Conservation (phyloP, 2,797 vertebrate genomes). For the Acrossocheilus fasciatus region DNA sequence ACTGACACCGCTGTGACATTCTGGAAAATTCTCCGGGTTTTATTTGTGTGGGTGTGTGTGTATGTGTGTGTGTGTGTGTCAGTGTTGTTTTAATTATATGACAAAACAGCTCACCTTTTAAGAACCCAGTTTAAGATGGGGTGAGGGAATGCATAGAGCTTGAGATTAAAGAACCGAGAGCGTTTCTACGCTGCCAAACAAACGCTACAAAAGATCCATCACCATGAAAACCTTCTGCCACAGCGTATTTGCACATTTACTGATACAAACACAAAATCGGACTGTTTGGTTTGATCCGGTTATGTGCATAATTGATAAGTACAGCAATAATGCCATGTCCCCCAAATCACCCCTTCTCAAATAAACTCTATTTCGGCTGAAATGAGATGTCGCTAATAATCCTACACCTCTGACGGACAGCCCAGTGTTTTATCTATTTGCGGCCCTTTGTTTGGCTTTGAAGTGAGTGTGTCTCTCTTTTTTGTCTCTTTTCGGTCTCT, state of each 20-base stretch:
- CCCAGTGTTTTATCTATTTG: slow-evolving; percentile 63
- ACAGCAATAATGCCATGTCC: slow-evolving; percentile 48
- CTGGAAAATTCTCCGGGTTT: not conserved
- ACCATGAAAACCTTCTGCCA: slow-evolving; percentile 24
- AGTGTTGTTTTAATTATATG: slow-evolving; percentile 18
- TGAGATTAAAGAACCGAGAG: slow-evolving; percentile 15
- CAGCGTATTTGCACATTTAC: slow-evolving; percentile 7
- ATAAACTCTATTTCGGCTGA: slow-evolving; percentile 51
- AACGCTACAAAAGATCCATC: slow-evolving; percentile 28
- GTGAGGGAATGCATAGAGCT: slow-evolving; percentile 26
- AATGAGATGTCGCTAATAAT: slow-evolving; percentile 58
- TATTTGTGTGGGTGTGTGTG: not conserved
- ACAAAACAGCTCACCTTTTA: slow-evolving; percentile 21
- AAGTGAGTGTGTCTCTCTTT: slow-evolving; percentile 52
- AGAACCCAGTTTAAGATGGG: slow-evolving; percentile 18
- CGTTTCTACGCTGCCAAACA: slow-evolving; percentile 6
- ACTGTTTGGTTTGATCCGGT: slow-evolving; percentile 4
- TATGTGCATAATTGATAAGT: slow-evolving; percentile 30
- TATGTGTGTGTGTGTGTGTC: not conserved
- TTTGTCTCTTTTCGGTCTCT: slow-evolving; percentile 37
- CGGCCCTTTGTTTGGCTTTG: slow-evolving; percentile 64
- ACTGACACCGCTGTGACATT: slow-evolving; percentile 45
- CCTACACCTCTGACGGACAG: slow-evolving; percentile 59
- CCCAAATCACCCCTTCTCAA: slow-evolving; percentile 45
- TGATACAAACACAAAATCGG: slow-evolving; percentile 14